A percentile compares a stretch with the other conserved stretches of the same genome.
Evolutionary conservation across 2,888 invertebrate genomes (phyloP).

Genomic region (Penaeus monodon): DNA sequence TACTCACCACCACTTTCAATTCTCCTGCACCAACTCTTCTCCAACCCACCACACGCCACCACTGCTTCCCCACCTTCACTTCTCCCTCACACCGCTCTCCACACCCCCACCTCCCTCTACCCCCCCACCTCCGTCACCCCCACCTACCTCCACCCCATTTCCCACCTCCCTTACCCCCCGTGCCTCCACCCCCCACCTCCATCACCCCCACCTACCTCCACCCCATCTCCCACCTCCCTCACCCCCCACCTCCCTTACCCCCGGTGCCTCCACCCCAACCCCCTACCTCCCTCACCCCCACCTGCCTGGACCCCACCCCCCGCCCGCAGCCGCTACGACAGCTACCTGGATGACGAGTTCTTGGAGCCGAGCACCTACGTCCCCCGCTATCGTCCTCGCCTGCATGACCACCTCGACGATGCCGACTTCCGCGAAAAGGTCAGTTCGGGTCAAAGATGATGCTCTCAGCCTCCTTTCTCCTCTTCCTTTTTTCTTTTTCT

Average conservation of each 20-base stretch:
- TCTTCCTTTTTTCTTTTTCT: not conserved
- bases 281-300: not conserved
- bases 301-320: not conserved
- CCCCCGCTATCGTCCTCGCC: slow-evolving; percentile 57
- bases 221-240: no score
- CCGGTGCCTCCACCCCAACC: no score
- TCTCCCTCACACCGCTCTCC: no score
- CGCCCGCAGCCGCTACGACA: slow-evolving; percentile 57
- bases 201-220: no score
- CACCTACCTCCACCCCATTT: no score
- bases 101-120: not conserved
- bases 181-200: not conserved
- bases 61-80: not conserved
- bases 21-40: no score
- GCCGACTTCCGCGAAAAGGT: slow-evolving; percentile 52
- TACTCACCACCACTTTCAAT: no score
- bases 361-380: slow-evolving; percentile 30
- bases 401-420: slow-evolving; percentile 48
- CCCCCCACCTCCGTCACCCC: not conserved
- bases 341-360: slow-evolving; percentile 62
- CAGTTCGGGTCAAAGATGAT: not conserved
- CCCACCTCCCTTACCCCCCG: not conserved
- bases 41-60: not conserved
- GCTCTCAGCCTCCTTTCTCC: not conserved
- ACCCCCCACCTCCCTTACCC: not conserved